These are phyloP conservation scores for Gasterosteus aculeatus DNA, from an alignment of 2,113 vertebrate species.

Conservation along the genomic window DNA sequence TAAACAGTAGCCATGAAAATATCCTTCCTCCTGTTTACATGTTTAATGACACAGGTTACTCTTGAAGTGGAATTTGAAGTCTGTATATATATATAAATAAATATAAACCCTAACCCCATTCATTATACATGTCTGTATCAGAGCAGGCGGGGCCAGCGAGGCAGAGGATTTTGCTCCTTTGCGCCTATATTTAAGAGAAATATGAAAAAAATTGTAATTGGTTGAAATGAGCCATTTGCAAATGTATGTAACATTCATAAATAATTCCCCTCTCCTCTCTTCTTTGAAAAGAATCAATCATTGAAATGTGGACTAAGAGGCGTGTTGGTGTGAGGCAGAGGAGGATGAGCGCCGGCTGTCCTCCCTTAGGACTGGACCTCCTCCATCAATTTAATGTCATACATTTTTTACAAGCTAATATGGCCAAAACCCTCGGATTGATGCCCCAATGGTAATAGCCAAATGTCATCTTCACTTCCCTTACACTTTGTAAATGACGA, in stretches of 20 bases:
- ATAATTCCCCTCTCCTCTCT: not conserved
- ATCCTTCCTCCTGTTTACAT: slow-evolving; percentile 1
- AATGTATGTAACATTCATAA: not conserved
- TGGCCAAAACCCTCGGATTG: not conserved
- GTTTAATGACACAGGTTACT: not conserved
- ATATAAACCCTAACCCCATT: too few species aligned
- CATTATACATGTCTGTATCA: not conserved
- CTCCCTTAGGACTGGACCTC: not conserved
- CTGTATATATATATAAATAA: too few species aligned
- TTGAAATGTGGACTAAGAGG: not conserved
- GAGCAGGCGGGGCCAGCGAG: not conserved
- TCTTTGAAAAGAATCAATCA: not conserved
- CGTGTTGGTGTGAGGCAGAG: not conserved
- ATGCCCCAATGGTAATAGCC: not conserved
- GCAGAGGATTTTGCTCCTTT: not conserved
- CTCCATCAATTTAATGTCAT: not conserved
- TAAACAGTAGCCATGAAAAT: not conserved
- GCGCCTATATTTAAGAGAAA: not conserved
- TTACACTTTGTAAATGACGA: not conserved
- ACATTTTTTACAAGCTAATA: not conserved
- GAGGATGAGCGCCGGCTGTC: not conserved
- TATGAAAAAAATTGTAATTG: not conserved
- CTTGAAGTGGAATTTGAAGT: not conserved
- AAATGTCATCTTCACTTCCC: not conserved
- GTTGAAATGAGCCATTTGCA: not conserved